These are phyloP conservation scores for Rhynchotus rufescens DNA, from an alignment of 2,797 vertebrate species.

Conservation along the genomic window DNA sequence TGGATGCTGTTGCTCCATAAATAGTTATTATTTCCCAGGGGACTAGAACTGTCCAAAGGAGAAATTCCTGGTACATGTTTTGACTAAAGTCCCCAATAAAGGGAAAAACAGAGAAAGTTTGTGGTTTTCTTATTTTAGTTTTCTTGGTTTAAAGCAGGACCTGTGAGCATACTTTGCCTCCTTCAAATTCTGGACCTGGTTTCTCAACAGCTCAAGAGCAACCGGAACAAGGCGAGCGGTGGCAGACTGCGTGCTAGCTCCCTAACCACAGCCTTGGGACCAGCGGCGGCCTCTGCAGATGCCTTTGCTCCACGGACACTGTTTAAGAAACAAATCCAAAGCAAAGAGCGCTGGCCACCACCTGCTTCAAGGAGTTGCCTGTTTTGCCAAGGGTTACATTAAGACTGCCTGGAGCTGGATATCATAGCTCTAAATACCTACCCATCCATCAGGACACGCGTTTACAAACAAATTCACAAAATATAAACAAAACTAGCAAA, in stretches of 20 bases:
- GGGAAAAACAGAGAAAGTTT: neutral
- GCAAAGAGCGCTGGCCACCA: neutral
- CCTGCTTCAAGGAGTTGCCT: neutral
- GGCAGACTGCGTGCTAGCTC: neutral
- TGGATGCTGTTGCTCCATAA: conserved; percentile 45
- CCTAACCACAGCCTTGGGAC: neutral
- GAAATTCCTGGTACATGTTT: neutral
- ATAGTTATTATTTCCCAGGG: conserved; percentile 36
- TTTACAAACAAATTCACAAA: conserved; percentile 9
- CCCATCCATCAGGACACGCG: neutral
- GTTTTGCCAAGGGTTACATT: neutral
- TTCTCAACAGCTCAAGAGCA: neutral
- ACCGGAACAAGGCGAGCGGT: neutral
- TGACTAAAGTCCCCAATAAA: neutral
- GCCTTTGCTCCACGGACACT: neutral
- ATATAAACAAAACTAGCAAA: conserved; percentile 3
- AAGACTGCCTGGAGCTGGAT: neutral
- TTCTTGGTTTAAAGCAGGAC: neutral
- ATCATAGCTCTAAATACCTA: neutral
- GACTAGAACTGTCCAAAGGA: conserved; percentile 7
- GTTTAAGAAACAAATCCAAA: conserved; percentile 37
- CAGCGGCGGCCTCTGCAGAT: neutral
- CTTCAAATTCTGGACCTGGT: neutral
- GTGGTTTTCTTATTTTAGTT: conserved; percentile 24
- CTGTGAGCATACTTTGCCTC: neutral